These are phyloP conservation scores for Arion vulgaris DNA, from an alignment of 1,140 invertebrate genomes.

Conservation along the genomic window DNA sequence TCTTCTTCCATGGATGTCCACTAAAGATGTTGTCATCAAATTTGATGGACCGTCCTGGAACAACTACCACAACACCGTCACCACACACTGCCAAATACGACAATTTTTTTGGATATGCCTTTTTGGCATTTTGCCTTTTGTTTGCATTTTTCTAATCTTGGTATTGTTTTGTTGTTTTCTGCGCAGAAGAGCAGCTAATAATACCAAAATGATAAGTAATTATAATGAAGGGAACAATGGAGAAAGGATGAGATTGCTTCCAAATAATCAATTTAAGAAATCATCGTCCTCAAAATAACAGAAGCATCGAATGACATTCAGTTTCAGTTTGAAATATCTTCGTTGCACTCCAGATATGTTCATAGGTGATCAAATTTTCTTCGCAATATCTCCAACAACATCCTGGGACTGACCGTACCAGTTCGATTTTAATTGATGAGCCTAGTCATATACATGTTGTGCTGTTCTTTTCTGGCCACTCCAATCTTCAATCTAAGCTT, in stretches of 20 bases:
- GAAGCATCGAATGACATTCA: background rate
- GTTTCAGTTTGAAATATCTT: no score
- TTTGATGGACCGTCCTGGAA: background rate
- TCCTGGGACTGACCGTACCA: no score
- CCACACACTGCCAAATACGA: background rate
- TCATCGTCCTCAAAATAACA: background rate
- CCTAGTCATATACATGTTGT: no score
- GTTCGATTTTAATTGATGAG: no score
- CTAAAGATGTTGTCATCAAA: background rate
- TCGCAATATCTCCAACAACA: no score
- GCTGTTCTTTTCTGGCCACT: no score
- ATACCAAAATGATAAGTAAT: background rate
- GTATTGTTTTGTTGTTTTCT: background rate
- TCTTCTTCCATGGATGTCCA: background rate
- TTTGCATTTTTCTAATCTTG: background rate
- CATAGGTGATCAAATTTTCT: no score
- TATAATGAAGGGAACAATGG: background rate
- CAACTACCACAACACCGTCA: background rate
- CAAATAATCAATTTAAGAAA: background rate
- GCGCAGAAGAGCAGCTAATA: background rate
- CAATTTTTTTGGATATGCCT: background rate
- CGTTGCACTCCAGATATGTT: no score
- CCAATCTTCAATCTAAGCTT: no score
- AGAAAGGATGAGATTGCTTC: background rate
- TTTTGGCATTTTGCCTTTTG: conserved; percentile 1